These are phyloP conservation scores for Drosophila macrospina DNA, from an alignment of 2,888 invertebrate genomes.

Conservation along the genomic window DNA sequence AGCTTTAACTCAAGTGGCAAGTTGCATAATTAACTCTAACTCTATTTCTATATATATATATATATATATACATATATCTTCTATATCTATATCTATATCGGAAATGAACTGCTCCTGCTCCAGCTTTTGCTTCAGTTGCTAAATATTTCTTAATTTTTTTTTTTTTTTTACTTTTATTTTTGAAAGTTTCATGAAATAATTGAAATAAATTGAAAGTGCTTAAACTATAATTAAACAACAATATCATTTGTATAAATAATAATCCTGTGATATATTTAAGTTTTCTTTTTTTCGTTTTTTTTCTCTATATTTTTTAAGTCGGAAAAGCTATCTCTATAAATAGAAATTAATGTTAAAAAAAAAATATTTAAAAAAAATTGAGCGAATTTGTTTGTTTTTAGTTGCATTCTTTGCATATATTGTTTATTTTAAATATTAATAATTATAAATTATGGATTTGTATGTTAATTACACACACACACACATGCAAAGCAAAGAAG, in stretches of 20 bases:
- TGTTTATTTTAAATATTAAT: conserved; percentile 18
- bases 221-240: conserved; percentile 19
- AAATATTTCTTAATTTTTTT: neutral
- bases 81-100: neutral
- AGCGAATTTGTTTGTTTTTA: conserved; percentile 54
- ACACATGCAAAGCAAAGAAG: conserved; percentile 46
- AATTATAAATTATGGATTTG: conserved; percentile 10
- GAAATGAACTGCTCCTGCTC: conserved; percentile 38
- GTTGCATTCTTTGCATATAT: conserved; percentile 25
- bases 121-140: conserved; percentile 14
- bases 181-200: conserved; percentile 63
- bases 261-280: conserved; percentile 71
- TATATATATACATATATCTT: conserved; percentile 5
- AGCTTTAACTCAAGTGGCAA: conserved; percentile 14
- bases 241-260: conserved; percentile 56
- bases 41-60: conserved; percentile 13
- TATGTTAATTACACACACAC: conserved; percentile 27
- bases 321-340: conserved; percentile 19
- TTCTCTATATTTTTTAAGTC: conserved; percentile 25
- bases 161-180: conserved; percentile 32
- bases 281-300: conserved; percentile 41
- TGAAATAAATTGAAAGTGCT: conserved; percentile 55
- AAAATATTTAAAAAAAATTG: no score
- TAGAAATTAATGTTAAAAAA: conserved; percentile 18
- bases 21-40: neutral